Conservation (phyloP, 1,140 invertebrate genomes). For the Trinorchestia longiramus region DNA sequence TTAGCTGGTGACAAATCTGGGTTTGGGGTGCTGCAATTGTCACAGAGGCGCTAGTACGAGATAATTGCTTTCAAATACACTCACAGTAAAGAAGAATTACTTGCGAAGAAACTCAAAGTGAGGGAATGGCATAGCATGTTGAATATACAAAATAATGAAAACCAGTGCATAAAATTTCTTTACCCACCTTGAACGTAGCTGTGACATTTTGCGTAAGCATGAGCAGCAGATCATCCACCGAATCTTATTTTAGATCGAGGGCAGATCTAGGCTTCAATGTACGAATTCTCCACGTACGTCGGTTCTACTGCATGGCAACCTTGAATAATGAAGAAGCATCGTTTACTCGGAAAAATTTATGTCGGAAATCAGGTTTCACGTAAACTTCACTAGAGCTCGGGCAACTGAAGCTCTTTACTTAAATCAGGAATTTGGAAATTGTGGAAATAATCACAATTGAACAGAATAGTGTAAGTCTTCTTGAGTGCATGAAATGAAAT, state of each 20-base stretch:
- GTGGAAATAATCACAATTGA: neutral
- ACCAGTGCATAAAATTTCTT: neutral
- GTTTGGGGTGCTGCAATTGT: neutral
- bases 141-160: no score
- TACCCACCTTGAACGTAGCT: neutral
- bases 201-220: neutral
- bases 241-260: neutral
- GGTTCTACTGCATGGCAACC: neutral
- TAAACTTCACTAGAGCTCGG: neutral
- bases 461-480: neutral
- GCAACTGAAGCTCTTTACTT: neutral
- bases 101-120: neutral
- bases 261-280: neutral
- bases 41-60: neutral
- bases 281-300: neutral
- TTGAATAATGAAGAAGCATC: neutral
- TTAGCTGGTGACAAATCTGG: neutral
- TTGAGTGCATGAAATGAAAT: neutral
- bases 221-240: neutral
- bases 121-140: neutral
- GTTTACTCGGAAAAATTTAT: neutral
- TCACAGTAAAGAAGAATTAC: neutral
- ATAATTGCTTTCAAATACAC: neutral
- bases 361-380: neutral
- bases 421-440: neutral